Evolutionary conservation across 2,888 invertebrate species (phyloP).

Genomic region (Drosophila monieri): DNA sequence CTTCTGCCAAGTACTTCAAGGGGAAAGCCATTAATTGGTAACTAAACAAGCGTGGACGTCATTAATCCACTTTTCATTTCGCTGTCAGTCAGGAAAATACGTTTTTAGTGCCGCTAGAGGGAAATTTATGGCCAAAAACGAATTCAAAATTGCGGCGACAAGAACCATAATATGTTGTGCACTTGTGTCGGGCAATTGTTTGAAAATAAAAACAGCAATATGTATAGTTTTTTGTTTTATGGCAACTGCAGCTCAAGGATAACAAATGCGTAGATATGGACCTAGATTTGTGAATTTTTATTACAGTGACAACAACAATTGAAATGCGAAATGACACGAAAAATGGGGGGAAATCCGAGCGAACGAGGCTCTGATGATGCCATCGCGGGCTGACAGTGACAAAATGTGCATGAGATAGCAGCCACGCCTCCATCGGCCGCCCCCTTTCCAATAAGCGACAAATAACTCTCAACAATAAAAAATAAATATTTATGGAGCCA

Average conservation of each 20-base stretch:
- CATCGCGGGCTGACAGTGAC: conserved; percentile 49
- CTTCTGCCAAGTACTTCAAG: conserved; percentile 38
- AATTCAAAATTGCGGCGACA: conserved; percentile 30
- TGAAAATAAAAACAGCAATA: conserved; percentile 58
- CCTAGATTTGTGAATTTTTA: conserved; percentile 82
- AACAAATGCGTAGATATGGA: conserved; percentile 82
- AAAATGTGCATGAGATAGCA: conserved; percentile 60
- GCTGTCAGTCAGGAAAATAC: conserved; percentile 8
- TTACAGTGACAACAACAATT: conserved; percentile 73
- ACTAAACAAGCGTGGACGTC: conserved; percentile 51
- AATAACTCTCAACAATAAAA: conserved; percentile 54
- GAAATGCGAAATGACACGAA: conserved; percentile 67
- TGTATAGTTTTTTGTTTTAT: conserved; percentile 20
- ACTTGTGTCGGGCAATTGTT: conserved; percentile 38
- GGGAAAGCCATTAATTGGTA: conserved; percentile 2
- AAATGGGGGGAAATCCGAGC: conserved; percentile 10
- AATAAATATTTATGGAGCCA: conserved; percentile 64
- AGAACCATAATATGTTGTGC: conserved; percentile 13
- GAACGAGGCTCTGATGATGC: conserved; percentile 5
- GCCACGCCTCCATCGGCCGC: conserved; percentile 40
- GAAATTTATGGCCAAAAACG: conserved; percentile 59
- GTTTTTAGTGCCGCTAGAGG: conserved; percentile 12
- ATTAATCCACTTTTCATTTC: conserved; percentile 47
- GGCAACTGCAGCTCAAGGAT: conserved; percentile 78
- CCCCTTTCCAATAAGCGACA: conserved; percentile 13